Base-by-base conservation (phyloP, 30 jellyfish, hydroid and myxozoan genomes). In the Calvadosia cruxmelitensis region DNA sequence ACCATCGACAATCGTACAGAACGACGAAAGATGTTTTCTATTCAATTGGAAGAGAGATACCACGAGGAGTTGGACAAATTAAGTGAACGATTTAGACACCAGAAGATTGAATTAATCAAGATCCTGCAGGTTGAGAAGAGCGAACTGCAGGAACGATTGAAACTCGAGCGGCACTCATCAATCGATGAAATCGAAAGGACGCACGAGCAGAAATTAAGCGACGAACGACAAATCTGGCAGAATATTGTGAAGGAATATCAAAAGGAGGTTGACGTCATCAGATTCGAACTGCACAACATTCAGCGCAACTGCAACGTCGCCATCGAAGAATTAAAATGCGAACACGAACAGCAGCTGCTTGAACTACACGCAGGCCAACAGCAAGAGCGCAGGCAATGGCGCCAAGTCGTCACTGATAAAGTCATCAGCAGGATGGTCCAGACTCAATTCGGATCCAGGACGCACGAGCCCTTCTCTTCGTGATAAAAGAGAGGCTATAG, bases 251-350 rank as follows among this genome's bases (percentile, higher is more conserved):
- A 77, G 50, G 98, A 89, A 26, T 81, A 67, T 69, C 92, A 89
- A 52, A 53, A 93, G 34, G 98, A 89, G 67, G 66, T 89, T 23
- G 93, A 66, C 26, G 80, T 89, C 34, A 63, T 89, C 75, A 81
- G 78, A 61, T 89, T 32, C 33, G 93, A 89, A 73, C 52, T 94
- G 30, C 82, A 89, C 27, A 92, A 82, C 63, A 80, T 89, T 94
- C 94, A 89, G 31, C 79, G 98, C 1, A 89, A 89, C 74, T 89
- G 80, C 53, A 78, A 94, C 64, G 52, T 80, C 1, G 98, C 82
- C 30, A 81, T 89, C 33, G 94, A 89, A 33, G 76, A 84, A 52
- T 34, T 80, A 68, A 89, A 81, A 71, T 62, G 75, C 33, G 98
- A 89, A 51, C 74, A 78, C 7, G 98, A 89, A 63, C 36, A 67